phyloP scores from a whole-genome alignment of 2,797 vertebrate species.

The Phyllotis vaccarum region DNA sequence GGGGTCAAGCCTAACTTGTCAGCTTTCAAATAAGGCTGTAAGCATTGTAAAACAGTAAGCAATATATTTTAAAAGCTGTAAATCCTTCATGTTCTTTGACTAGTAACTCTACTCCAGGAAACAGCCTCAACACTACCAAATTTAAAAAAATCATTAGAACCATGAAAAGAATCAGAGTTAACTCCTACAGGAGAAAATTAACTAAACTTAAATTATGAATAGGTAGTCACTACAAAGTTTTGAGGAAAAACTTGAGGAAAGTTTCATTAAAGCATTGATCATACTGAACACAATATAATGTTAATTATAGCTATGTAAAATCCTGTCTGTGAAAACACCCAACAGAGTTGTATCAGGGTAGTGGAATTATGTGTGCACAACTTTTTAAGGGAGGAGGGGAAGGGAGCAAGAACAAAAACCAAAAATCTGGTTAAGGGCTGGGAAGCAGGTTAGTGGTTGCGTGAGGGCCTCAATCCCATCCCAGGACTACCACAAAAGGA shows the following conservation, averaged over 20 bases:
- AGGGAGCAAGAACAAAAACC: not conserved
- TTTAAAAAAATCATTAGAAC: not conserved
- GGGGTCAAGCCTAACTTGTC: not conserved
- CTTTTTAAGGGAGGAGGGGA: not conserved
- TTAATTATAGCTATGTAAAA: not conserved
- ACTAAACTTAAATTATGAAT: not conserved
- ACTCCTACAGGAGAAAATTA: not conserved
- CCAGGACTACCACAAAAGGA: not conserved
- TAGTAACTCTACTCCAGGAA: conserved; percentile 55
- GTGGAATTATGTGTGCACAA: not conserved
- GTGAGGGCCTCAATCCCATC: not conserved
- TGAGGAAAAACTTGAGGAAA: not conserved
- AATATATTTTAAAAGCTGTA: conserved; percentile 17
- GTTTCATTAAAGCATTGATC: not conserved
- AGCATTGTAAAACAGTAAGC: not conserved
- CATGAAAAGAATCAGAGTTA: not conserved
- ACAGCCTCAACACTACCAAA: conserved; percentile 24
- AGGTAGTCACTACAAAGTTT: not conserved
- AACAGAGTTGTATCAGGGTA: not conserved
- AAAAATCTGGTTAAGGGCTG: not conserved
- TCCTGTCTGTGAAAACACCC: not conserved
- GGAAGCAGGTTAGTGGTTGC: not conserved
- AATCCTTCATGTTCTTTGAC: conserved; percentile 17
- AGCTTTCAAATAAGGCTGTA: conserved; percentile 12
- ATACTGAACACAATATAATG: not conserved